Evolutionary conservation across 1,140 invertebrate species (phyloP).

Genomic region (Lucilia sericata): DNA sequence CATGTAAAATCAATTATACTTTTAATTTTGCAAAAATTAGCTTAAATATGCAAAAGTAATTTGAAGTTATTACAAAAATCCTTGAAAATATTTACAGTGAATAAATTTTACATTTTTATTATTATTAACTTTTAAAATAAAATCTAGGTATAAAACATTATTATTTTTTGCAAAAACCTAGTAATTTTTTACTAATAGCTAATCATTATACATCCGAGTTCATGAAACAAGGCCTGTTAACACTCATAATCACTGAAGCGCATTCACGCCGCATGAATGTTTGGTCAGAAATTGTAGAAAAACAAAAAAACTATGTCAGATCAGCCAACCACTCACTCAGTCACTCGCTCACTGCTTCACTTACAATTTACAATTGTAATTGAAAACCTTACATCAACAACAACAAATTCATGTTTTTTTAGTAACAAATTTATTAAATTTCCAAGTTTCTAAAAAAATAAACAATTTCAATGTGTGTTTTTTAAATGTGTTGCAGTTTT

Average conservation of each 20-base stretch:
- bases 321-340: background rate
- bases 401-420: constrained; percentile 1
- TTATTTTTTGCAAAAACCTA: too few relatives aligned
- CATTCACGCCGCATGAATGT: constrained; percentile 5
- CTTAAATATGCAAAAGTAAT: too few relatives aligned
- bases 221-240: constrained; percentile 28
- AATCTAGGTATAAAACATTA: too few relatives aligned
- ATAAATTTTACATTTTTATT: too few relatives aligned
- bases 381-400: constrained; percentile 1
- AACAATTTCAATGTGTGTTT: background rate
- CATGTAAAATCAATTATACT: too few relatives aligned
- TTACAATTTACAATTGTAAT: background rate
- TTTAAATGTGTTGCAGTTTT: too few relatives aligned
- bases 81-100: too few relatives aligned
- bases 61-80: too few relatives aligned
- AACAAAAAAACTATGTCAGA: constrained; percentile 2
- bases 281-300: background rate
- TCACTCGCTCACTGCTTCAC: background rate
- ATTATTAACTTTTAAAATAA: too few relatives aligned
- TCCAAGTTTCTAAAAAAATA: constrained; percentile 15
- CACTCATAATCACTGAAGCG: constrained; percentile 28
- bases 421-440: background rate
- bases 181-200: background rate
- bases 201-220: background rate
- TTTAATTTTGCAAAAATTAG: too few relatives aligned